These are phyloP conservation scores for Eublepharis macularius DNA, from an alignment of 2,113 vertebrate genomes.

Conservation along the genomic window DNA sequence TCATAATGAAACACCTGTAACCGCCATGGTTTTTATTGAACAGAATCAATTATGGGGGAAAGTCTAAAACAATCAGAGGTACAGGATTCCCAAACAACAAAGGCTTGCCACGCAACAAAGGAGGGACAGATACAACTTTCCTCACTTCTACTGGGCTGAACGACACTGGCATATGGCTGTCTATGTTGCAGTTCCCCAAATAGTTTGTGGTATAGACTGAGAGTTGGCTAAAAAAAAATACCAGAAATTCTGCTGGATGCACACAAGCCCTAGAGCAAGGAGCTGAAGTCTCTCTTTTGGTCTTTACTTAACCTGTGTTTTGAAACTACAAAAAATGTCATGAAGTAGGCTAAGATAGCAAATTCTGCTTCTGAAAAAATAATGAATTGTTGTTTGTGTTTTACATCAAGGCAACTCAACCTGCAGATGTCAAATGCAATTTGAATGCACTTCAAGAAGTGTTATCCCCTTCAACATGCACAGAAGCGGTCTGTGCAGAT, in stretches of 20 bases:
- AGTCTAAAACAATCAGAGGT: too few species aligned
- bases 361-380: not conserved
- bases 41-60: too few species aligned
- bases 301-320: not conserved
- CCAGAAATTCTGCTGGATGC: not conserved
- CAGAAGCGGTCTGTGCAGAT: not conserved
- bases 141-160: too few species aligned
- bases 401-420: not conserved
- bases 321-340: not conserved
- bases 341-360: not conserved
- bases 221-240: not conserved
- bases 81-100: too few species aligned
- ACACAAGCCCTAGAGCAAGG: not conserved
- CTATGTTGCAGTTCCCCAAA: not conserved
- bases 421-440: not conserved
- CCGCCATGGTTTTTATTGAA: too few species aligned
- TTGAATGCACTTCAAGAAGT: not conserved
- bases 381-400: not conserved
- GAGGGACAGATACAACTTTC: too few species aligned
- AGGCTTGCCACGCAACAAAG: too few species aligned
- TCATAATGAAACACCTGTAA: too few species aligned
- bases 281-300: not conserved
- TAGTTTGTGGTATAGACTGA: not conserved
- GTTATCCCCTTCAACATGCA: not conserved
- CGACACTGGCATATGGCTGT: too few species aligned